Base-by-base conservation (phyloP, 2,888 invertebrate genomes). In the Tetrapedia diversipes region DNA sequence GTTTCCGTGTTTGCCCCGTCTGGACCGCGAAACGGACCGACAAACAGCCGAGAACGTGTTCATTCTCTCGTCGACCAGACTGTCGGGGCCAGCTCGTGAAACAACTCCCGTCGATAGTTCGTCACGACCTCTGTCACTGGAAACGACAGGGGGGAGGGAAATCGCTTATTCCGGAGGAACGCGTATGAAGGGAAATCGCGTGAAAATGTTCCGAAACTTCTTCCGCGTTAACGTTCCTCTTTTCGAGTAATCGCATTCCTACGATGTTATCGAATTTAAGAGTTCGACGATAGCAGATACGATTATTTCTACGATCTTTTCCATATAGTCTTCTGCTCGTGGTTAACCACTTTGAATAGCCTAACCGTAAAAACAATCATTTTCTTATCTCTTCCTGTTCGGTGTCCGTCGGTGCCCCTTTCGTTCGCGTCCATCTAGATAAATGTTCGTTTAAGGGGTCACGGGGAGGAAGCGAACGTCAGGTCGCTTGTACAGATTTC, bases 1-100 rank as follows among this genome's bases (percentile, higher is more conserved):
- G 47, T 76, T 77, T 60, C n/a, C 70, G 79, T 79, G 84, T 89
- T 88, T 88, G 84, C 77, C 75, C 81, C 85, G 89, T 86, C 89
- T 88, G 88, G 83, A 86, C 87, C 82, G 72, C 83, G 84, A 78
- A 76, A 65, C 77, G 76, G 72, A 67, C 83, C 73, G 79, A 80
- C 85, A 85, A 85, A 84, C 85, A 81, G 77, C 68, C 80, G 76
- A 76, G 77, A 81, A 77, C 78, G 77, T 76, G 79, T 78, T 80
- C 84, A 65, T 82, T 80, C 66, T 41, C 74, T n/a, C n/a, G n/a
- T n/a, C n/a, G n/a, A 77, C 61, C 57, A 61, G 14, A 63, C 79
- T 74, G 70, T 43, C 53, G 54, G 37, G 39, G 8, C 61, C 29
- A 47, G 41, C 83, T 80, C 72, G 83, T 73, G 65, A 73, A 82